phyloP scores from a whole-genome alignment of 2,113 vertebrate genomes.

The Grammatotria lemairii region DNA sequence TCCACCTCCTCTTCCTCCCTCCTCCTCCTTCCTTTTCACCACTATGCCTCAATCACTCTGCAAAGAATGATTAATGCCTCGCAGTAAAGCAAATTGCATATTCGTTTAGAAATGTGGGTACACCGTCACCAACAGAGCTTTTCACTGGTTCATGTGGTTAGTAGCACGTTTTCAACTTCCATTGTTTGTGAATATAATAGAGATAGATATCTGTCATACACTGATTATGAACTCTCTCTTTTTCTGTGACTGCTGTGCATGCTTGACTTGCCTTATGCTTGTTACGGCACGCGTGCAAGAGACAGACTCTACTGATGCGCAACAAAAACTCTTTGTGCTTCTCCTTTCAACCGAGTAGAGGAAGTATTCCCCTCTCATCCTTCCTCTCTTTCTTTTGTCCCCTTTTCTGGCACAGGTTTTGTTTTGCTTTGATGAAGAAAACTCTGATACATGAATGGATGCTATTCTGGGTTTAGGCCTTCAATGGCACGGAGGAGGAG shows the following conservation, averaged over 20 bases:
- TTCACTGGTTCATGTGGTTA: not conserved
- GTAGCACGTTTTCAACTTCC: not conserved
- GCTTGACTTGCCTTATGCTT: not conserved
- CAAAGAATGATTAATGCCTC: constrained; percentile 13
- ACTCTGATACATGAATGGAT: constrained; percentile 25
- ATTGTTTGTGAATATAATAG: not conserved
- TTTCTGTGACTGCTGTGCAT: not conserved
- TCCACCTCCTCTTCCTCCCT: not conserved
- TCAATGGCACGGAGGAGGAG: not conserved
- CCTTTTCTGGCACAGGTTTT: constrained; percentile 5
- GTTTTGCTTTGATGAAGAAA: constrained; percentile 34
- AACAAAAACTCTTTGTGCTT: constrained; percentile 35
- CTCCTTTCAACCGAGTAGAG: constrained; percentile 24
- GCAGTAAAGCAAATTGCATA: constrained; percentile 5
- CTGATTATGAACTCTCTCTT: not conserved
- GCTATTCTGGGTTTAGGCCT: constrained; percentile 37
- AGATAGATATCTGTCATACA: constrained; percentile 1
- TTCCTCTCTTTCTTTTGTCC: not conserved
- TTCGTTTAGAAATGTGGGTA: not conserved
- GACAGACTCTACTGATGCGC: not conserved
- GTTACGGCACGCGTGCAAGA: not conserved
- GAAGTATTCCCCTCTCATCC: constrained; percentile 8
- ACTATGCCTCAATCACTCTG: constrained; percentile 13
- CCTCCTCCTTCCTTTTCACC: not conserved
- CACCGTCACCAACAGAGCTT: not conserved